Percentiles rank a stretch among this genome's conserved stretches.
These are phyloP conservation scores for Torymus aiolomorphi DNA, from an alignment of 2,888 invertebrate genomes.

Conservation along the genomic window DNA sequence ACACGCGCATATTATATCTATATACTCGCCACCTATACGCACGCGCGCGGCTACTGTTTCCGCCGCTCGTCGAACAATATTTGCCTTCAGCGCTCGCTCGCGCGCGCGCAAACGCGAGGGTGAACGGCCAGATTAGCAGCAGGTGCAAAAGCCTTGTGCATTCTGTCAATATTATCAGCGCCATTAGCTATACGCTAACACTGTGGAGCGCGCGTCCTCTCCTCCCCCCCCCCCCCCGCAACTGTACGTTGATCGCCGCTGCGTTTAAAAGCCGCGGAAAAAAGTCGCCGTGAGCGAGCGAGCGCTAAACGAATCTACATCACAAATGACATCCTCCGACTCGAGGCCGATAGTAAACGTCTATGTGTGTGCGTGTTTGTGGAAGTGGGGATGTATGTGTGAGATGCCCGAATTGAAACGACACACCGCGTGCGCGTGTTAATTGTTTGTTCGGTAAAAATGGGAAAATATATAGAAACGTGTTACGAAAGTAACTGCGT, in stretches of 20 bases:
- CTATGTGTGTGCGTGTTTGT: not conserved
- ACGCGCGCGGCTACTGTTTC: conserved; percentile 34
- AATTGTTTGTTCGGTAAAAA: too few relatives aligned
- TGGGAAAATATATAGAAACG: too few relatives aligned
- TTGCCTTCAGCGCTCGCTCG: conserved; percentile 27
- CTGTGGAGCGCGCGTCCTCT: conserved; percentile 19
- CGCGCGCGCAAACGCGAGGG: conserved; percentile 16
- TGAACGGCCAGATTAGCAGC: conserved; percentile 53
- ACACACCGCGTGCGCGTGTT: conserved; percentile 21
- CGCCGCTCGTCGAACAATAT: conserved; percentile 40
- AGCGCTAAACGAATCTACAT: conserved; percentile 52
- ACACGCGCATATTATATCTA: not conserved
- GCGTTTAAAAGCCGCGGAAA: not conserved
- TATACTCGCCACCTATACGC: too few relatives aligned
- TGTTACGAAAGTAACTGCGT: not conserved
- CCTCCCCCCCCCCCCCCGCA: not conserved
- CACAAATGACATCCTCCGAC: conserved; percentile 27
- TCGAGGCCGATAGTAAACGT: not conserved
- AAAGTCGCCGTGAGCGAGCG: not conserved
- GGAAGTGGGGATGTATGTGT: too few relatives aligned
- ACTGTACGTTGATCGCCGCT: too few relatives aligned
- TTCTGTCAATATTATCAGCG: conserved; percentile 63
- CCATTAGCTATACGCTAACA: conserved; percentile 62
- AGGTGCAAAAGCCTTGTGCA: conserved; percentile 53
- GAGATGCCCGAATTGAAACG: conserved; percentile 49